phyloP scores from a whole-genome alignment of 2,797 vertebrate species.

The Chromis chromis region DNA sequence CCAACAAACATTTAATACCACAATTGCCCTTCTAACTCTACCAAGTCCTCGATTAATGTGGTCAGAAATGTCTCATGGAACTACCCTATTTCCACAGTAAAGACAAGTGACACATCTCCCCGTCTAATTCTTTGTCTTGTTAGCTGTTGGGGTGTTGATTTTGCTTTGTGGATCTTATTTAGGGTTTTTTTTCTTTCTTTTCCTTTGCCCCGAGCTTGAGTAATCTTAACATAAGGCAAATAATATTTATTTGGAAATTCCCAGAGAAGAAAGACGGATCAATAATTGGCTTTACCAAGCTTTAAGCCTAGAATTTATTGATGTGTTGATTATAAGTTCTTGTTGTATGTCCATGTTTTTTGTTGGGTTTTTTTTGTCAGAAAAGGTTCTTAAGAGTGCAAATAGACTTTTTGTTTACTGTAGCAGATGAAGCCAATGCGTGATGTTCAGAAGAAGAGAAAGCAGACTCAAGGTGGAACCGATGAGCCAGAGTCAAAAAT shows the following conservation, averaged over 20 bases:
- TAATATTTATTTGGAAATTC: conserved; percentile 11
- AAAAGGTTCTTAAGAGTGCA: conserved; percentile 27
- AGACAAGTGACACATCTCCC: conserved; percentile 35
- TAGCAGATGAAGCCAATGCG: conserved; percentile 86
- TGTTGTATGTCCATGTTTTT: conserved; percentile 15
- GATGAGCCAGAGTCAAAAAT: conserved; percentile 92
- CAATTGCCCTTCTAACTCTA: conserved; percentile 37
- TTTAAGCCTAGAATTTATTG: conserved; percentile 3
- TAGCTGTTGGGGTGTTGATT: conserved; percentile 24
- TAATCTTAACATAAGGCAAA: conserved; percentile 30
- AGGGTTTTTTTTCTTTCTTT: conserved; percentile 12
- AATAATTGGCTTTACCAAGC: conserved; percentile 15
- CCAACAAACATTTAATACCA: conserved; percentile 35
- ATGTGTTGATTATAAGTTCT: neutral
- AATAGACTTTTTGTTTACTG: conserved; percentile 33
- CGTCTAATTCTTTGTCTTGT: conserved; percentile 33
- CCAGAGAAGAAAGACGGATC: conserved; percentile 13
- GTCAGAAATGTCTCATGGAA: conserved; percentile 39
- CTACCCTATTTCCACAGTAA: conserved; percentile 33
- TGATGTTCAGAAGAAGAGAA: conserved; percentile 87
- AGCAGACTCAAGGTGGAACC: conserved; percentile 78
- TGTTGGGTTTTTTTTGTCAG: neutral
- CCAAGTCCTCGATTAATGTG: conserved; percentile 43
- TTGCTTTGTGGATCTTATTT: conserved; percentile 15
- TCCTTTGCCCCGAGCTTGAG: conserved; percentile 15